phyloP scores from a whole-genome alignment of 2,888 invertebrate species.

The Caenorhabditis doughertyi region DNA sequence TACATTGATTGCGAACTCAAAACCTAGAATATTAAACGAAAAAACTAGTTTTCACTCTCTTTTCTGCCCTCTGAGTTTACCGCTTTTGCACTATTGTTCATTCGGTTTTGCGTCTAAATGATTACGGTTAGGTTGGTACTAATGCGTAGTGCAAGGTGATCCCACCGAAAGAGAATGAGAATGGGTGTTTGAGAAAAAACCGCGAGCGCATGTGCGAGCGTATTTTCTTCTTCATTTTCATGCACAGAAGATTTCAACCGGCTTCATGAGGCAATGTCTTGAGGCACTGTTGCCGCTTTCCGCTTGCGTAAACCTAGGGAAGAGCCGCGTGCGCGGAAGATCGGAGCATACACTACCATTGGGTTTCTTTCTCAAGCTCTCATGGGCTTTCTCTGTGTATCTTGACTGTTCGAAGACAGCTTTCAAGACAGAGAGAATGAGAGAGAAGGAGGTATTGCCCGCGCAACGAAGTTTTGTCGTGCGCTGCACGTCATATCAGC shows the following conservation, averaged over 20 bases:
- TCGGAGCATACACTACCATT: constrained; percentile 26
- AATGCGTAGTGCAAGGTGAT: constrained; percentile 46
- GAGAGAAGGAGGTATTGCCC: background rate
- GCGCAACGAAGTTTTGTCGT: constrained; percentile 38
- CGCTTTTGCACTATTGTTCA: constrained; percentile 12
- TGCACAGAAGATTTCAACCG: constrained; percentile 56
- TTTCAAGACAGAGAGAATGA: constrained; percentile 13
- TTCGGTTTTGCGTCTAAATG: constrained; percentile 38
- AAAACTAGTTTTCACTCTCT: constrained; percentile 1
- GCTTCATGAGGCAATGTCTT: constrained; percentile 25
- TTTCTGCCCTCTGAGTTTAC: constrained; percentile 33
- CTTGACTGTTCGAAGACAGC: background rate
- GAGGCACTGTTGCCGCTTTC: constrained; percentile 8
- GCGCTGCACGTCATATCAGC: constrained; percentile 57
- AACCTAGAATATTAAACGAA: constrained; percentile 23
- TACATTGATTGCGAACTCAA: constrained; percentile 19
- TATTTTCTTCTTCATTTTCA: constrained; percentile 39
- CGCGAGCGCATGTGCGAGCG: constrained; percentile 36
- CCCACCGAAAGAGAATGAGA: constrained; percentile 31
- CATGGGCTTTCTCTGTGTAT: constrained; percentile 28
- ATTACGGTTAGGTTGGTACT: constrained; percentile 35
- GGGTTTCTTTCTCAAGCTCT: constrained; percentile 5
- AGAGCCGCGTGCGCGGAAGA: constrained; percentile 53
- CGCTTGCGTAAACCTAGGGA: constrained; percentile 51
- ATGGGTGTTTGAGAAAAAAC: constrained; percentile 48